These are phyloP conservation scores for Phengaris arion DNA, from an alignment of 2,888 invertebrate genomes.

Conservation along the genomic window DNA sequence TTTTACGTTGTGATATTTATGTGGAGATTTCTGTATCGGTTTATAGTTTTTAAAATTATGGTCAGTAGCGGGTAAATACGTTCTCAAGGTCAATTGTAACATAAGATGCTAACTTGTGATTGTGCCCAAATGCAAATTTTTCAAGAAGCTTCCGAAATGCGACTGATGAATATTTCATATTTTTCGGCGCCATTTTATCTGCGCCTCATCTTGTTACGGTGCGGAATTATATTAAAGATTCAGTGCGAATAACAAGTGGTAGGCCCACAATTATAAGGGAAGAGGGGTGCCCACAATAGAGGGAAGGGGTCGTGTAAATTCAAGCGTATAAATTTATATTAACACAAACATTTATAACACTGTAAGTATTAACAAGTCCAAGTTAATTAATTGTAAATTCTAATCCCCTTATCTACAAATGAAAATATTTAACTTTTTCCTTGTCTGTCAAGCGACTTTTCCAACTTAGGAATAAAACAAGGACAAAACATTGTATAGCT, in stretches of 20 bases:
- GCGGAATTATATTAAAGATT: constrained; percentile 42
- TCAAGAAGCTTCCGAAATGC: constrained; percentile 24
- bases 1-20: too few species aligned
- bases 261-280: not conserved
- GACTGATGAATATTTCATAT: constrained; percentile 31
- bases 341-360: too few species aligned
- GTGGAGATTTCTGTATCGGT: too few species aligned
- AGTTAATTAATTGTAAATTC: not conserved
- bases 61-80: too few species aligned
- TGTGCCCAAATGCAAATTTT: constrained; percentile 30
- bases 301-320: not conserved
- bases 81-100: too few species aligned
- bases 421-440: too few species aligned
- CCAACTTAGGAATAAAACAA: too few species aligned
- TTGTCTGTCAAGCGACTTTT: too few species aligned
- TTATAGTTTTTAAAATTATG: too few species aligned
- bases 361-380: not conserved
- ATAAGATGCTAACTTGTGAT: too few species aligned
- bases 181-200: constrained; percentile 30
- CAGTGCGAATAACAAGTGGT: constrained; percentile 38
- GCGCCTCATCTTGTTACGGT: constrained; percentile 39
- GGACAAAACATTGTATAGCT: too few species aligned
- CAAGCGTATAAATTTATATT: not conserved
- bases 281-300: not conserved
- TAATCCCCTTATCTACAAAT: too few species aligned